phyloP scores from a whole-genome alignment of 2,888 invertebrate species.

The Congeria kusceri region DNA sequence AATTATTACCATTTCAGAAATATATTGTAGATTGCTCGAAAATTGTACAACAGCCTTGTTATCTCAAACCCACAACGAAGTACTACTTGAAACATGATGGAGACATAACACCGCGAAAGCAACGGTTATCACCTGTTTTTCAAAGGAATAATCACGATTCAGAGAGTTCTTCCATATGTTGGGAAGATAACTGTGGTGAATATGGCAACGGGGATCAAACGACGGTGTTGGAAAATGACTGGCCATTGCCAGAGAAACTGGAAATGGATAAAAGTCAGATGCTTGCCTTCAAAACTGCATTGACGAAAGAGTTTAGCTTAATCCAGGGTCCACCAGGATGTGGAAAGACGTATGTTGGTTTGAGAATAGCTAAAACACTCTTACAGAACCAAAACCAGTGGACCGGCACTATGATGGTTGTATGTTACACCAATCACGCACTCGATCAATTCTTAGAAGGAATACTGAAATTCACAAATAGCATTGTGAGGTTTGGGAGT shows the following conservation, averaged over 20 bases:
- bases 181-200: not conserved
- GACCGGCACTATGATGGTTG: slow-evolving; percentile 76
- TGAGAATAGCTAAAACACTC: slow-evolving; percentile 89
- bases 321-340: slow-evolving; percentile 92
- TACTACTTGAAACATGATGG: not conserved
- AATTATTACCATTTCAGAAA: not conserved
- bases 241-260: slow-evolving; percentile 41
- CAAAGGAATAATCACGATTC: not conserved
- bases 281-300: slow-evolving; percentile 76
- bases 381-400: slow-evolving; percentile 87
- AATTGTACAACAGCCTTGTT: not conserved
- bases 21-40: not conserved
- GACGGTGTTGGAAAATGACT: not conserved
- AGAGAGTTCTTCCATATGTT: not conserved
- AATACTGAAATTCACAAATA: slow-evolving; percentile 65
- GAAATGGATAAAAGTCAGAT: slow-evolving; percentile 79
- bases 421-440: slow-evolving; percentile 84
- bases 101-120: not conserved
- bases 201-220: not conserved
- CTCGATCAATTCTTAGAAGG: slow-evolving; percentile 83
- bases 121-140: not conserved
- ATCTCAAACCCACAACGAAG: not conserved
- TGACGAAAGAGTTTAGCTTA: slow-evolving; percentile 79
- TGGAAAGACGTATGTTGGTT: slow-evolving; percentile 93
- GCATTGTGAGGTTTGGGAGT: slow-evolving; percentile 80